Evolutionary conservation across 2,797 vertebrate species (phyloP).

Genomic region (Monodelphis domestica): DNA sequence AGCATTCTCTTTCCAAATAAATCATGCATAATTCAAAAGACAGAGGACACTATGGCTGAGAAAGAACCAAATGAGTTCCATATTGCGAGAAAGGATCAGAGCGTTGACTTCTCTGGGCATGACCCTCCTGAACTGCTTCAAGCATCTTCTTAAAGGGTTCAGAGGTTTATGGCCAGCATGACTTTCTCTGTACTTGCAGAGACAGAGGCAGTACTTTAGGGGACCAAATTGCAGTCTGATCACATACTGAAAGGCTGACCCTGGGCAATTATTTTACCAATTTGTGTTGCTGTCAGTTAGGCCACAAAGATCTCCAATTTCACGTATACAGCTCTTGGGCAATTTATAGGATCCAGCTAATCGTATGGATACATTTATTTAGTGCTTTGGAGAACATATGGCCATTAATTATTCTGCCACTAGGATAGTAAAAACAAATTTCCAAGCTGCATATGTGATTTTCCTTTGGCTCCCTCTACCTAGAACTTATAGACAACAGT

Average conservation of each 20-base stretch:
- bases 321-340: conserved; percentile 21
- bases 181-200: conserved; percentile 55
- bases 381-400: conserved; percentile 38
- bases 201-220: conserved; percentile 45
- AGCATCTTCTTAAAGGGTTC: conserved; percentile 68
- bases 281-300: conserved; percentile 47
- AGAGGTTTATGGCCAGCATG: conserved; percentile 39
- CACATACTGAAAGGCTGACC: not conserved
- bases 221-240: not conserved
- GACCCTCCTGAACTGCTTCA: conserved; percentile 61
- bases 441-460: conserved; percentile 45
- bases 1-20: conserved; percentile 76
- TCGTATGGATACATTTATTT: conserved; percentile 15
- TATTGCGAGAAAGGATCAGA: conserved; percentile 69
- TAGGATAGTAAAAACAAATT: conserved; percentile 40
- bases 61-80: conserved; percentile 73
- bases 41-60: conserved; percentile 73
- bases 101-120: conserved; percentile 35
- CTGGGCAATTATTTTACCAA: conserved; percentile 29
- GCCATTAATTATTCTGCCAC: conserved; percentile 45
- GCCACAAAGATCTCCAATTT: conserved; percentile 46
- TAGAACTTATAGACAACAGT: conserved; percentile 27
- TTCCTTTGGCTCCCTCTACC: conserved; percentile 14
- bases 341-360: conserved; percentile 45
- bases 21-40: conserved; percentile 76